A percentile compares a stretch with the other conserved stretches of the same genome.
Conservation (phyloP, 2,888 invertebrate genomes). For the Clunio marinus region DNA sequence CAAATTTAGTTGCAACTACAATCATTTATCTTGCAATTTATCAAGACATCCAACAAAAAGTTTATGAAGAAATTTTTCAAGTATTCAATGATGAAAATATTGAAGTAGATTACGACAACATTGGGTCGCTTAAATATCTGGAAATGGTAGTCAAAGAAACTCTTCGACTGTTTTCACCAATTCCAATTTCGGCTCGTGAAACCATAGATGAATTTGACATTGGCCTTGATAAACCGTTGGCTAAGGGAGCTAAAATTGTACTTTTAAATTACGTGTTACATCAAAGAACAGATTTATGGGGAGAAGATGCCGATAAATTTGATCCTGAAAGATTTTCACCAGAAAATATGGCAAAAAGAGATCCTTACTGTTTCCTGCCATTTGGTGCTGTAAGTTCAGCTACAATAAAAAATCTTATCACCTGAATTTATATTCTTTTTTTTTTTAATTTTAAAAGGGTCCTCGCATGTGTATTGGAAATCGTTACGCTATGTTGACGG, state of each 20-base stretch:
- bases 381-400: conserved; percentile 15
- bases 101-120: conserved; percentile 9
- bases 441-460: background rate
- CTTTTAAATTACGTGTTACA: conserved; percentile 3
- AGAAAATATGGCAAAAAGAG: background rate
- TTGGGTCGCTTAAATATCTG: background rate
- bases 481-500: conserved; percentile 14
- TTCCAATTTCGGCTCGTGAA: conserved; percentile 17
- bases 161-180: background rate
- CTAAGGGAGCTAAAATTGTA: conserved; percentile 2
- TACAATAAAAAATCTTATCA: background rate
- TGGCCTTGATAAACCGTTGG: background rate
- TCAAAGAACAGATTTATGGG: conserved; percentile 22
- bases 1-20: conserved; percentile 13
- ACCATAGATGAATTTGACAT: conserved; percentile 12
- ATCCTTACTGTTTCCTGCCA: conserved; percentile 28
- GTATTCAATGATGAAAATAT: background rate
- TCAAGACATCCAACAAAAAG: conserved; percentile 16
- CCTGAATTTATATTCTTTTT: background rate
- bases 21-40: conserved; percentile 9
- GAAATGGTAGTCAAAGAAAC: conserved; percentile 27
- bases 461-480: background rate
- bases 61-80: conserved; percentile 10
- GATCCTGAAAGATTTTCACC: conserved; percentile 23
- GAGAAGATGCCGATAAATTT: background rate